A percentile compares a stretch with the other conserved stretches of the same genome.
Conservation (phyloP, 64 coral and sea anemone species). For the Pocillopora damicornis region DNA sequence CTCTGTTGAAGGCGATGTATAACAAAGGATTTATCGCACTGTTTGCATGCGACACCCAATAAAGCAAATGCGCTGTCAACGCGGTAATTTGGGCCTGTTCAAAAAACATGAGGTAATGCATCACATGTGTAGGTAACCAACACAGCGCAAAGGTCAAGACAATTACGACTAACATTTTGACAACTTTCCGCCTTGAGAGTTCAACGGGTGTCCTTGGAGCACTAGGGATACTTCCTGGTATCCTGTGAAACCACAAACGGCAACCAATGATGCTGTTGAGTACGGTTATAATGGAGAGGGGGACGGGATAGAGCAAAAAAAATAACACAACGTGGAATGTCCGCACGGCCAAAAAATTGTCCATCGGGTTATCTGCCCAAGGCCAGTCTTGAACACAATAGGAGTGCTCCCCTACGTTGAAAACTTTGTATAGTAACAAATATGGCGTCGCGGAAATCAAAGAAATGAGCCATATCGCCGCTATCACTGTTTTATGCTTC, state of each 20-base stretch:
- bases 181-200: conserved; percentile 41
- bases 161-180: conserved; percentile 57
- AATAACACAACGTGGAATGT: conserved; percentile 42
- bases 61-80: not conserved
- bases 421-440: conserved; percentile 21
- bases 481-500: conserved; percentile 33
- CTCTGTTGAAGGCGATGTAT: conserved; percentile 8
- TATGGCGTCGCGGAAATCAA: conserved; percentile 28
- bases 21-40: conserved; percentile 24
- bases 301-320: conserved; percentile 38
- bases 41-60: conserved; percentile 25
- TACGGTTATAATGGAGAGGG: conserved; percentile 24
- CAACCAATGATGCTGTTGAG: conserved; percentile 37
- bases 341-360: conserved; percentile 7
- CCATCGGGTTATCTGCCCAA: conserved; percentile 12
- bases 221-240: conserved; percentile 22
- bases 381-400: conserved; percentile 12
- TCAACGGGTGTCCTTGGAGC: not conserved
- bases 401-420: not conserved
- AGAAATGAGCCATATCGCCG: conserved; percentile 40
- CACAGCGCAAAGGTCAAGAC: conserved; percentile 53
- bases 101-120: conserved; percentile 50
- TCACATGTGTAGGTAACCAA: conserved; percentile 46
- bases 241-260: conserved; percentile 51
- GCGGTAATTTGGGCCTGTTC: not conserved